phyloP scores from a whole-genome alignment of 2,888 invertebrate genomes.

The Bellardia bayeri region DNA sequence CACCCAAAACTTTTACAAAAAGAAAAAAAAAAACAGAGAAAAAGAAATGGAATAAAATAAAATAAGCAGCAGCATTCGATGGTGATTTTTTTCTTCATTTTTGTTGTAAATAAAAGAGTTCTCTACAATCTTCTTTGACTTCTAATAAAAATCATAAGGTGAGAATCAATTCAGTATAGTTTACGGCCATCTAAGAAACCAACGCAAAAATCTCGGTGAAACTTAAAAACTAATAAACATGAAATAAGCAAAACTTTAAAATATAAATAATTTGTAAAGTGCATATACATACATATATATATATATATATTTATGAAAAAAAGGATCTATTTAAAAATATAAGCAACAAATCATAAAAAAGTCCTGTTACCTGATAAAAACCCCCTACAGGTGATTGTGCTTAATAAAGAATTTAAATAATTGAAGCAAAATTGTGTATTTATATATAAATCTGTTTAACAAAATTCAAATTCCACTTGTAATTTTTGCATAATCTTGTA shows the following conservation, averaged over 20 bases:
- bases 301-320: neutral
- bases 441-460: neutral
- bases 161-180: constrained; percentile 84
- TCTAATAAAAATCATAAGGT: constrained; percentile 82
- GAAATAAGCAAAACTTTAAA: neutral
- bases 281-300: neutral
- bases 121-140: constrained; percentile 77
- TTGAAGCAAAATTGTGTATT: neutral
- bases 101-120: constrained; percentile 35
- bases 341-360: neutral
- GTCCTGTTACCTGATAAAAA: neutral
- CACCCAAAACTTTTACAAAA: constrained; percentile 60
- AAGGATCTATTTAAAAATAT: neutral
- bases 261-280: constrained; percentile 1
- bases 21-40: constrained; percentile 35
- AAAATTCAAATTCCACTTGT: constrained; percentile 45
- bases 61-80: constrained; percentile 58
- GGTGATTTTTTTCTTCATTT: constrained; percentile 42
- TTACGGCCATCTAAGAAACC: constrained; percentile 83
- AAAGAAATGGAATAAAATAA: constrained; percentile 40
- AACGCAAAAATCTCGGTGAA: constrained; percentile 80
- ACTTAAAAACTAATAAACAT: constrained; percentile 21
- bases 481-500: constrained; percentile 50
- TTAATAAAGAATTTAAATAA: neutral
- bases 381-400: constrained; percentile 30